Evolutionary conservation across 2,888 invertebrate species (phyloP).

Genomic region (Chrysomela aeneicollis): DNA sequence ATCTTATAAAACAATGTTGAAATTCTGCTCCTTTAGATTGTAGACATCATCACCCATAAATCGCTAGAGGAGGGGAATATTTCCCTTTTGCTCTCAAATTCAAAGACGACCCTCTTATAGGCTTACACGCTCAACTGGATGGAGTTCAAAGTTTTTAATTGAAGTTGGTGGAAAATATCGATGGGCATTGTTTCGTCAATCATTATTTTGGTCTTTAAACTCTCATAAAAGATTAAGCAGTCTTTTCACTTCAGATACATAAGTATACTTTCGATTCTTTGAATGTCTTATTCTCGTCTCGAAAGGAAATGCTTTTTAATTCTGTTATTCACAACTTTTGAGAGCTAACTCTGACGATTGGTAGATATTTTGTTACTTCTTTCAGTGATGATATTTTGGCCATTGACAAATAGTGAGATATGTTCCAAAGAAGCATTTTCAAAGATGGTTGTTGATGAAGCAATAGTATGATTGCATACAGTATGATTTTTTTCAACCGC

Average conservation of each 20-base stretch:
- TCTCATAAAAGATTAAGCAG: not conserved
- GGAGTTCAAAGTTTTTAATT: not conserved
- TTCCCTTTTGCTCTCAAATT: not conserved
- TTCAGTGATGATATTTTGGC: too few species aligned
- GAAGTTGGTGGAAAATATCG: slow-evolving; percentile 11
- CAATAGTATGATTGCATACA: too few species aligned
- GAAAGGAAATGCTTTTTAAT: too few species aligned
- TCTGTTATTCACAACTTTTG: too few species aligned
- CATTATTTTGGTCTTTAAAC: slow-evolving; percentile 2
- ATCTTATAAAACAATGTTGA: slow-evolving; percentile 26
- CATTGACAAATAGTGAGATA: too few species aligned
- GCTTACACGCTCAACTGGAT: not conserved
- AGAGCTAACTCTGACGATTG: too few species aligned
- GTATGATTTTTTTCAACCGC: too few species aligned
- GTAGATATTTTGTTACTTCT: too few species aligned
- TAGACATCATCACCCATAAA: slow-evolving; percentile 29
- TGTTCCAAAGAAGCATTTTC: too few species aligned
- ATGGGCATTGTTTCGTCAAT: not conserved
- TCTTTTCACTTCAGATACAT: not conserved
- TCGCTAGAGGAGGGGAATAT: slow-evolving; percentile 10
- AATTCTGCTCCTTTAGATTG: slow-evolving; percentile 27
- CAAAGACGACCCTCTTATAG: not conserved
- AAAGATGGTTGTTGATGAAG: too few species aligned
- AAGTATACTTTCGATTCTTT: not conserved
- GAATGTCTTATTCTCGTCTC: not conserved